Evolutionary conservation across 2,888 invertebrate genomes (phyloP), one percentile per base, ranked within the genome.

Genomic region (Rotaria macrura): DNA sequence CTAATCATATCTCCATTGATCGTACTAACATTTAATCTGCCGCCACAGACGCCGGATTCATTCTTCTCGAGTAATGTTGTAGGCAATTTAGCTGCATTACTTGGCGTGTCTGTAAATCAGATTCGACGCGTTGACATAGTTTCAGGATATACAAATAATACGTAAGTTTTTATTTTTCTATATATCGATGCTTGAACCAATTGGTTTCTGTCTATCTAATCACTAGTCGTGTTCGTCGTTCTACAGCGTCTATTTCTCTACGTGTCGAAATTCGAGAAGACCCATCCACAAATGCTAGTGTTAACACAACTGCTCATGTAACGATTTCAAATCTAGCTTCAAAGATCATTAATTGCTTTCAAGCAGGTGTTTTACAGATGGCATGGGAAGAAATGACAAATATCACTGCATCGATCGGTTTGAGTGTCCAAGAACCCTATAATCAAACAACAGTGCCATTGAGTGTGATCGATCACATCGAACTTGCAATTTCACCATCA

Each of bases 91-190:
- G 86, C 86, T 49, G 47, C 49, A 57, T 49, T 86, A 14, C 54
- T 86, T 5, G 79, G 79, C n/a, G 74, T 86, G 23, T 29, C 74
- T 54, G n/a, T n/a, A 9, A 34, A 72, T n/a, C 52, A 40, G 20
- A 86, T 86, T 34, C 52, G 84, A 84, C 72, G 49, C 47, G 86
- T 86, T 2, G 84, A 74, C 12, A 86, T 86, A 17, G 83, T 86
- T 29, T 54, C 74, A 40, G 86, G 72, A 23, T 84, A 40, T 43
- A 40, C n/a, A n/a, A n/a, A 20, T n/a, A 14, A 55, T 29, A 83
- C 57, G 83, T 72, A 84, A 84, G 38, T 55, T 25, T 74, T 55
- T 52, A 7, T 40, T 43, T 79, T 79, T 25, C 6, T 12, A 20
- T 38, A 38, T 6, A 72, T 20, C 4, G 38, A 23, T 47, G 14